phyloP scores from a whole-genome alignment of 2,113 vertebrate species.

The Clarias gariepinus region DNA sequence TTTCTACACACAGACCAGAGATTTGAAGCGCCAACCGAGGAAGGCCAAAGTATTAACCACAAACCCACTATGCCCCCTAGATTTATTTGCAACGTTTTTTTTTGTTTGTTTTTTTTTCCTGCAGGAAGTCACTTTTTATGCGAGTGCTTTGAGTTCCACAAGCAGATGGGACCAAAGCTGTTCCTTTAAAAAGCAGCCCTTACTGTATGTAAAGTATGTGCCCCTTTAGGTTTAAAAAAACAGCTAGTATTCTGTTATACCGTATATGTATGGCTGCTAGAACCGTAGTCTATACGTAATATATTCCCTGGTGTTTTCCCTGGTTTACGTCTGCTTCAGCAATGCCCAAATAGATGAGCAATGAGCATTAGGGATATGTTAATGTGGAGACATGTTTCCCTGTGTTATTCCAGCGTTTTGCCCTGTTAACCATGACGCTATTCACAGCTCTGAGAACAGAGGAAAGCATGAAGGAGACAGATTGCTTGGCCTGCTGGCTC shows the following conservation, averaged over 20 bases:
- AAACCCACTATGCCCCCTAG: no score
- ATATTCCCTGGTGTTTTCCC: constrained; percentile 1
- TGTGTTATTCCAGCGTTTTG: constrained; percentile 20
- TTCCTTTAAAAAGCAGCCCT: constrained; percentile 38
- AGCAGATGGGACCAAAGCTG: constrained; percentile 13
- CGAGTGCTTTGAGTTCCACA: neutral
- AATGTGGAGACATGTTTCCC: constrained; percentile 19
- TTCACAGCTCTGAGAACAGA: constrained; percentile 49
- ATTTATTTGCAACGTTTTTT: neutral
- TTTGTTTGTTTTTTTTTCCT: constrained; percentile 4
- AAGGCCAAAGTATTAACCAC: no score
- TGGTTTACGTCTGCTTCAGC: constrained; percentile 1
- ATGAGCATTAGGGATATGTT: constrained; percentile 26
- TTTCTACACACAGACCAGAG: no score
- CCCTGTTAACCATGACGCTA: constrained; percentile 26
- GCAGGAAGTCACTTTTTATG: neutral
- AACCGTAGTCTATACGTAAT: neutral
- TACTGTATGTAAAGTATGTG: constrained; percentile 1
- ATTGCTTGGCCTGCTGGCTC: constrained; percentile 67
- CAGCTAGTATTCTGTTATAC: neutral
- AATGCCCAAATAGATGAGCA: constrained; percentile 21
- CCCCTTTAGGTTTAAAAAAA: constrained; percentile 18
- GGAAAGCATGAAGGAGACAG: constrained; percentile 56
- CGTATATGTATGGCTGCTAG: neutral
- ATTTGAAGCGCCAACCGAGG: no score